Conservation (phyloP, 2,797 vertebrate genomes). For the Borostomias antarcticus region DNA sequence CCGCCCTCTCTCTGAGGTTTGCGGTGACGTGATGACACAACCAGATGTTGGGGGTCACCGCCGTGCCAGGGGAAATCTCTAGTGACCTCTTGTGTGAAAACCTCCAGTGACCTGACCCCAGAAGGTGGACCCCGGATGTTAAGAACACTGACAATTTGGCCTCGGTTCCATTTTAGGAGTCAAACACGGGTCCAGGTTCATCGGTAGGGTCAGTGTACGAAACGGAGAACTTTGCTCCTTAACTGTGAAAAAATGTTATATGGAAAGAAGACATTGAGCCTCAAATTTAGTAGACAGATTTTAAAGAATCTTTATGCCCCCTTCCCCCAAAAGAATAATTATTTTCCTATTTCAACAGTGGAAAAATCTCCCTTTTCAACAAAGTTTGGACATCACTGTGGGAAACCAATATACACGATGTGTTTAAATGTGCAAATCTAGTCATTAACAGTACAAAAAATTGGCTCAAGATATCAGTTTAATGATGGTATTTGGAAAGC, state of each 20-base stretch:
- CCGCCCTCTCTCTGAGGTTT: not conserved
- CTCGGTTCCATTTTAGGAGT: not conserved
- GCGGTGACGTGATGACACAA: conserved; percentile 15
- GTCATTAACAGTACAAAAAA: no score
- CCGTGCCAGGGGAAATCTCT: conserved; percentile 12
- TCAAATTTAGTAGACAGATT: not conserved
- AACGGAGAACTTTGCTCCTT: not conserved
- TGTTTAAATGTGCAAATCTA: no score
- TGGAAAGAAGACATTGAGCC: not conserved
- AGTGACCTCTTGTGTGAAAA: conserved; percentile 12
- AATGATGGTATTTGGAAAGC: no score
- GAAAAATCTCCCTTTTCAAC: no score
- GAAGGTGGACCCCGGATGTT: not conserved
- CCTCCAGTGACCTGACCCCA: conserved; percentile 12
- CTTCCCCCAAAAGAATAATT: no score
- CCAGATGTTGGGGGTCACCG: conserved; percentile 26
- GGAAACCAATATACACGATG: no score
- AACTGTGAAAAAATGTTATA: not conserved
- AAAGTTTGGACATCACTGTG: no score
- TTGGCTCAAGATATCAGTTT: no score
- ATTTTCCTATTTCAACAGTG: no score
- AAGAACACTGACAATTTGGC: not conserved
- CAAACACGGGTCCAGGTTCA: not conserved
- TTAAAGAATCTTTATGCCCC: no score
- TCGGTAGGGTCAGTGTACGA: not conserved